Conservation (phyloP, 2,888 invertebrate species). For the Hedya salicella region DNA sequence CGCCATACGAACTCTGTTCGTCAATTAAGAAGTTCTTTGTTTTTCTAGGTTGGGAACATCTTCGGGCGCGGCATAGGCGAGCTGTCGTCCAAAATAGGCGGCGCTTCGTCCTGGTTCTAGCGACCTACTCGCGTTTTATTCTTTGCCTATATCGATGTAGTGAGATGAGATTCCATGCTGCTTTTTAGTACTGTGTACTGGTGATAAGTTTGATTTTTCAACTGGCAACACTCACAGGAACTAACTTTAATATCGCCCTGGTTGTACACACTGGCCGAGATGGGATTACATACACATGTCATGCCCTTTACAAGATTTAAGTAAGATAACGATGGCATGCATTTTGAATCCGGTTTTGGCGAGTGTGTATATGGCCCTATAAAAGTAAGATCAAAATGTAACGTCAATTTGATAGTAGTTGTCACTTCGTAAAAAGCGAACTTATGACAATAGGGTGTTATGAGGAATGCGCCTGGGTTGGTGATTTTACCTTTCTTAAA, state of each 20-base stretch:
- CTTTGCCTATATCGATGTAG: constrained; percentile 64
- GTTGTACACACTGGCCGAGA: no score
- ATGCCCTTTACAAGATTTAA: no score
- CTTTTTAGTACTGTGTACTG: constrained; percentile 60
- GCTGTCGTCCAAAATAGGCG: constrained; percentile 94
- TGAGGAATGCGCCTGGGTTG: constrained; percentile 15
- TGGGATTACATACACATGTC: no score
- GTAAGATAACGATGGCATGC: no score
- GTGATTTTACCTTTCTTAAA: neutral
- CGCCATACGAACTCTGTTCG: neutral
- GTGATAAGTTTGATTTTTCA: constrained; percentile 34
- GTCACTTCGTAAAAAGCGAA: constrained; percentile 20
- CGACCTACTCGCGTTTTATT: constrained; percentile 55
- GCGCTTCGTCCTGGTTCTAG: constrained; percentile 94
- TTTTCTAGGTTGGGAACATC: constrained; percentile 92
- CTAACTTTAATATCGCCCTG: neutral
- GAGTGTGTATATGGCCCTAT: no score
- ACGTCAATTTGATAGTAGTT: no score
- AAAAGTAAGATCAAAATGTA: neutral
- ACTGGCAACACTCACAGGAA: constrained; percentile 29
- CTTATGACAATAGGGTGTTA: constrained; percentile 14
- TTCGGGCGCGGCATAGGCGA: constrained; percentile 96
- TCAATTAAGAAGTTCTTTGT: neutral
- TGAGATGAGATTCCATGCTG: constrained; percentile 60
- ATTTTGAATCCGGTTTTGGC: no score